Evolutionary conservation across 2,113 vertebrate genomes (phyloP), one percentile per base, ranked within the genome.

Genomic region (Macroglossus sobrinus): DNA sequence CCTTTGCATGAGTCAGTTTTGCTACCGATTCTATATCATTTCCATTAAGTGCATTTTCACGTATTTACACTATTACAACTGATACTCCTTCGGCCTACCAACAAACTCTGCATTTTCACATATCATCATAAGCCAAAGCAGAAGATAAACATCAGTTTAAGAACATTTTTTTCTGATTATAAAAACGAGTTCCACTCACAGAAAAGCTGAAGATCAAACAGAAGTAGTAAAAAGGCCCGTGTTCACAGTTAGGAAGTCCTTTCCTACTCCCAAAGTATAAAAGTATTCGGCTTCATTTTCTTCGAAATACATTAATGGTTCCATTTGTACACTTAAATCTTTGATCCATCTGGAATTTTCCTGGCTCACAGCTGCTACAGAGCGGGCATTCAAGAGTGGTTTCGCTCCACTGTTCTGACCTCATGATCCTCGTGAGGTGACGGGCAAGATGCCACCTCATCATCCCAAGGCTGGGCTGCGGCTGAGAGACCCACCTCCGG

Each of bases 21-120:
- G n/a, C 69, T 91, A 85, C 19, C 68, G 61, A 74, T 91, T 40
- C 26, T 10, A 6, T 68, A 89, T 53, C 75, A 75, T 45, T 85
- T 87, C 71, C 84, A 71, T 95, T 94, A 96, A 94, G 90, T 38
- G 76, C 15, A 88, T 50, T 71, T 69, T 69, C 96, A 68, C 21
- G 89, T 93, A 81, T 97, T 96, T 82, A 63, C 1, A 55, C 93
- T 84, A 68, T 16, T 96, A 79, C 55, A 82, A 26, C 13, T 61
- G 78, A 95, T 89, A 80, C 0, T 4, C 14, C 59, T 89, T 79
- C 75, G 53, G 97, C 96, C 96, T 59, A 50, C 78, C 91, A 40
- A 95, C 43, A 71, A 92, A 85, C 45, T 47, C 28, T n/a, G 7
- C 0, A 50, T 35, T 93, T 95, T 94, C 76, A 97, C 26, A 85